Percentiles rank a stretch among this genome's conserved stretches.
Conservation (phyloP, 2,888 invertebrate genomes). For the Dendrolimus houi region DNA sequence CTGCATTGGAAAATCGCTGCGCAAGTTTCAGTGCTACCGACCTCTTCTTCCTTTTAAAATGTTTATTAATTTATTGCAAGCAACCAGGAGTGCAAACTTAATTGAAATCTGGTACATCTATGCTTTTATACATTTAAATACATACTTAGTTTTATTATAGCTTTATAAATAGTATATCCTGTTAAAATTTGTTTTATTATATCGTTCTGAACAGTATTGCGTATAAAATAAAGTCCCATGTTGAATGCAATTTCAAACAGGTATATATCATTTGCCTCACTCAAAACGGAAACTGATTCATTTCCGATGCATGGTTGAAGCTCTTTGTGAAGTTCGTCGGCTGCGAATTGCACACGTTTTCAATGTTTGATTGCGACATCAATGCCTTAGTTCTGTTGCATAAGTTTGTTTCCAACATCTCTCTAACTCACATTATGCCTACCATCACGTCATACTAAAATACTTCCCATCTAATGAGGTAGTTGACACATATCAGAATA, state of each 20-base stretch:
- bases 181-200: slow-evolving; percentile 30
- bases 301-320: slow-evolving; percentile 72
- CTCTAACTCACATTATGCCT: too few relatives aligned
- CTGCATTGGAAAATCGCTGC: slow-evolving; percentile 40
- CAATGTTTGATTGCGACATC: slow-evolving; percentile 70
- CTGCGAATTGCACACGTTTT: slow-evolving; percentile 69
- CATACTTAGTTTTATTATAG: background rate
- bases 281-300: slow-evolving; percentile 72
- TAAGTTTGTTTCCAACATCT: background rate
- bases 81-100: slow-evolving; percentile 7
- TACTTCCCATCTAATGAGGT: too few relatives aligned
- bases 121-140: too few relatives aligned
- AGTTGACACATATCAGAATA: too few relatives aligned
- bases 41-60: too few relatives aligned
- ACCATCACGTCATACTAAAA: too few relatives aligned
- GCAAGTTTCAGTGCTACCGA: too few relatives aligned
- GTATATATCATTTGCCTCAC: slow-evolving; percentile 64
- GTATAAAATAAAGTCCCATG: slow-evolving; percentile 36
- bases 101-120: slow-evolving; percentile 12
- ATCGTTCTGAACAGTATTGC: slow-evolving; percentile 34
- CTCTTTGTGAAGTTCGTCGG: slow-evolving; percentile 70
- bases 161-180: slow-evolving; percentile 13
- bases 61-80: too few relatives aligned
- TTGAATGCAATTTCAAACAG: slow-evolving; percentile 32
- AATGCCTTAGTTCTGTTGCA: slow-evolving; percentile 30